A percentile compares a stretch with the other conserved stretches of the same genome.
phyloP scores from a whole-genome alignment of 2,888 invertebrate genomes.

The Saturnia pavonia region DNA sequence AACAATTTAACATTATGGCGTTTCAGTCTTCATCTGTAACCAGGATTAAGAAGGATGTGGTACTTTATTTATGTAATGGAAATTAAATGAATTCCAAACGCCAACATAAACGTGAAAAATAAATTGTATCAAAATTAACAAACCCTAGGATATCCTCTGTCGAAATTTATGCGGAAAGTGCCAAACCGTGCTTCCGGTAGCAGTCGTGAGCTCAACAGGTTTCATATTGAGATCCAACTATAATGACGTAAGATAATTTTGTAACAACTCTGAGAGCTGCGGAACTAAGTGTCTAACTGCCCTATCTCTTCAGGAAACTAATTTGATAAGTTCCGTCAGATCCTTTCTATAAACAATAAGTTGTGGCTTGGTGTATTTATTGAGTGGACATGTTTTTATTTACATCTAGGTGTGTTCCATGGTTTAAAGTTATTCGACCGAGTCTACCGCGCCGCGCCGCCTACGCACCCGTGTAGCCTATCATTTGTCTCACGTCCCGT shows the following conservation, averaged over 20 bases:
- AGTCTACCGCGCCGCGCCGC: too few relatives aligned
- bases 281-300: slow-evolving; percentile 42
- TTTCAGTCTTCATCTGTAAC: neutral
- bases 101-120: neutral
- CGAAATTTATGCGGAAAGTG: slow-evolving; percentile 9
- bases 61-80: neutral
- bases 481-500: too few relatives aligned
- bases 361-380: neutral
- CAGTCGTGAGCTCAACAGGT: slow-evolving; percentile 17
- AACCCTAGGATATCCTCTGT: slow-evolving; percentile 8
- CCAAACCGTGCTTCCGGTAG: slow-evolving; percentile 17
- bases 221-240: neutral
- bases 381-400: neutral
- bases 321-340: slow-evolving; percentile 35
- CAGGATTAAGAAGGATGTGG: neutral
- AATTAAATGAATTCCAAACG: too few relatives aligned
- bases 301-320: slow-evolving; percentile 43
- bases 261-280: slow-evolving; percentile 41
- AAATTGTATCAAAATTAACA: neutral
- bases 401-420: neutral
- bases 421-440: too few relatives aligned
- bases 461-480: too few relatives aligned
- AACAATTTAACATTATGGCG: too few relatives aligned
- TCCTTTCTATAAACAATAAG: neutral
- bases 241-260: slow-evolving; percentile 39